These are phyloP conservation scores for Zaprionus bogoriensis DNA, from an alignment of 2,888 invertebrate species.

Conservation along the genomic window DNA sequence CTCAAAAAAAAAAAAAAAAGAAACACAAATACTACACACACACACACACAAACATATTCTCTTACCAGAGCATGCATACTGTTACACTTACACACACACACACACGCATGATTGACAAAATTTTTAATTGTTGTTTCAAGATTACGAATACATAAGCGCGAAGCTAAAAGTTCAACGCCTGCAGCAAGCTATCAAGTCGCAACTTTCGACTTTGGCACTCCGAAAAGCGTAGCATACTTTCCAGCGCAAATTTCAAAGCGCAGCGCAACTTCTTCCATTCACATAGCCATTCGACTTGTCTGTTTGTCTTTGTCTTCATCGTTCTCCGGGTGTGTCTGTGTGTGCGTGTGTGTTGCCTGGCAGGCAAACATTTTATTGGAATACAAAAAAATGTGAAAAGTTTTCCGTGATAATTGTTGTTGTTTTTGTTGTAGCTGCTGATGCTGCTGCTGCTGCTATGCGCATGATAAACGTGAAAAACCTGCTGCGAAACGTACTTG, in stretches of 20 bases:
- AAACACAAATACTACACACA: neutral
- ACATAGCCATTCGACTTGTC: neutral
- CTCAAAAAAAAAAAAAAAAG: too few relatives aligned
- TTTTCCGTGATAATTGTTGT: conserved; percentile 12
- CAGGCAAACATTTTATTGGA: conserved; percentile 4
- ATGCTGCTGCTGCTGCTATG: neutral
- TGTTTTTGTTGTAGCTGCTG: neutral
- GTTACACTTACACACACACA: neutral
- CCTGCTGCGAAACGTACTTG: conserved; percentile 1
- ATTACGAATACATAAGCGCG: conserved; percentile 6
- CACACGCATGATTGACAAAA: conserved; percentile 10
- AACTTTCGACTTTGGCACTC: neutral
- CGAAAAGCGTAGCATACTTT: conserved; percentile 7
- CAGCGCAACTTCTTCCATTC: neutral
- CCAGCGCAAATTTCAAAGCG: neutral
- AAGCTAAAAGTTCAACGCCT: too few relatives aligned
- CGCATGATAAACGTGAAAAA: conserved; percentile 18
- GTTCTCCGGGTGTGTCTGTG: neutral
- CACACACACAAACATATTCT: neutral
- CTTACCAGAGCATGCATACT: too few relatives aligned
- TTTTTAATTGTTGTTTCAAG: conserved; percentile 19
- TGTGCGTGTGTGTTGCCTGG: neutral
- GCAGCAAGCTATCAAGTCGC: neutral
- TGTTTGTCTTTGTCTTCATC: neutral
- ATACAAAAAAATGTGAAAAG: conserved; percentile 5